phyloP scores from a whole-genome alignment of 2,888 invertebrate species.

The Watsonalla binaria region DNA sequence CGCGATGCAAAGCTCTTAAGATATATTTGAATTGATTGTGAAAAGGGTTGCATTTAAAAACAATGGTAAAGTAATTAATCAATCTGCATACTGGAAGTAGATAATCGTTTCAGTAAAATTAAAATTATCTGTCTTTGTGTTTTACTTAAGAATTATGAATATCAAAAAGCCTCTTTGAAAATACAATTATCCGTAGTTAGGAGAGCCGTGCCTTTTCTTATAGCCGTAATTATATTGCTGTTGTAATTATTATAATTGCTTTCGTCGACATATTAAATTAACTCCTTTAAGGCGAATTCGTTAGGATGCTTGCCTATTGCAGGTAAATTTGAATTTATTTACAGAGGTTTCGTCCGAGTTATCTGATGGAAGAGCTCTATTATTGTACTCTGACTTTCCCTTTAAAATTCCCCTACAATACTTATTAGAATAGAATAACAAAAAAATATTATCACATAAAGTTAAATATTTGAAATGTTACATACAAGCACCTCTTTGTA shows the following conservation, averaged over 20 bases:
- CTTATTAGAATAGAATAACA: no score
- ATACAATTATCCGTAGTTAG: conserved; percentile 62
- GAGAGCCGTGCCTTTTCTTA: conserved; percentile 56
- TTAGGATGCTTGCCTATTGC: background rate
- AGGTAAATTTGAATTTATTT: background rate
- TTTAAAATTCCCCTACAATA: no score
- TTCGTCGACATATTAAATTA: conserved; percentile 65
- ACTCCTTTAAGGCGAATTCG: conserved; percentile 48
- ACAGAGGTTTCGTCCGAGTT: no score
- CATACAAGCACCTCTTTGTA: no score
- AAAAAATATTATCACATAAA: no score
- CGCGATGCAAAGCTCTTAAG: no score
- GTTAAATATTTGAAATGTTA: no score
- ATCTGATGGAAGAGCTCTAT: no score
- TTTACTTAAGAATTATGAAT: conserved; percentile 50
- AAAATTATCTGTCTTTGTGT: conserved; percentile 22
- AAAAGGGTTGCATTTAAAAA: background rate
- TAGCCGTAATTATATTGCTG: conserved; percentile 61
- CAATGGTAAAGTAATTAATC: background rate
- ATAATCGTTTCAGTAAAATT: background rate
- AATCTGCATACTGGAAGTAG: background rate
- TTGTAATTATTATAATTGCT: conserved; percentile 73
- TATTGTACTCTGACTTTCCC: no score
- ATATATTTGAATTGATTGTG: no score
- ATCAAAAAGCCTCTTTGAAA: conserved; percentile 59